These are phyloP conservation scores for Spatula clypeata DNA, from an alignment of 2,797 vertebrate genomes.

Conservation along the genomic window DNA sequence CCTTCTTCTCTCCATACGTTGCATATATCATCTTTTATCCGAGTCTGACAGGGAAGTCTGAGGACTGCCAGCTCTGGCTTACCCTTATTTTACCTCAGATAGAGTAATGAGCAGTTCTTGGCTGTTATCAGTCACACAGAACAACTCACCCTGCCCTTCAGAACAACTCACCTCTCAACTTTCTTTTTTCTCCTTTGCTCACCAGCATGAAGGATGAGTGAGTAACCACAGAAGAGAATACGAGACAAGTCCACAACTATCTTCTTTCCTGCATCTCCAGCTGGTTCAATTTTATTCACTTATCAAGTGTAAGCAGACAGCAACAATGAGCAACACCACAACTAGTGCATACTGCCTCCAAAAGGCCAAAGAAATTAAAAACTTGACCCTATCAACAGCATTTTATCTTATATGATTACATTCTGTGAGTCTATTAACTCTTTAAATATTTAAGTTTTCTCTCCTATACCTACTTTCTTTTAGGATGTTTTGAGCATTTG, in stretches of 20 bases:
- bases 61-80: not conserved
- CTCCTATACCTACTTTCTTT: not conserved
- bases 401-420: not conserved
- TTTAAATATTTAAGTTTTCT: not conserved
- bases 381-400: not conserved
- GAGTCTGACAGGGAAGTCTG: not conserved
- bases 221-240: not conserved
- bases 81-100: not conserved
- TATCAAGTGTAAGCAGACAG: not conserved
- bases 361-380: not conserved
- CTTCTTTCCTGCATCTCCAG: not conserved
- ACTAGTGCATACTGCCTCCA: not conserved
- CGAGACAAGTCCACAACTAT: not conserved
- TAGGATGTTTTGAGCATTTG: not conserved
- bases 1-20: not conserved
- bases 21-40: not conserved
- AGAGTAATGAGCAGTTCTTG: not conserved
- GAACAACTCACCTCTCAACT: not conserved
- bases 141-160: not conserved
- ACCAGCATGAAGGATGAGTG: not conserved
- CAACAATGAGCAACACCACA: not conserved
- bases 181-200: not conserved
- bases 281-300: not conserved
- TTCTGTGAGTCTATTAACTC: not conserved
- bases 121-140: fast-evolving